These are phyloP conservation scores for Lordiphosa mommai DNA, from an alignment of 1,140 invertebrate species.

Conservation along the genomic window DNA sequence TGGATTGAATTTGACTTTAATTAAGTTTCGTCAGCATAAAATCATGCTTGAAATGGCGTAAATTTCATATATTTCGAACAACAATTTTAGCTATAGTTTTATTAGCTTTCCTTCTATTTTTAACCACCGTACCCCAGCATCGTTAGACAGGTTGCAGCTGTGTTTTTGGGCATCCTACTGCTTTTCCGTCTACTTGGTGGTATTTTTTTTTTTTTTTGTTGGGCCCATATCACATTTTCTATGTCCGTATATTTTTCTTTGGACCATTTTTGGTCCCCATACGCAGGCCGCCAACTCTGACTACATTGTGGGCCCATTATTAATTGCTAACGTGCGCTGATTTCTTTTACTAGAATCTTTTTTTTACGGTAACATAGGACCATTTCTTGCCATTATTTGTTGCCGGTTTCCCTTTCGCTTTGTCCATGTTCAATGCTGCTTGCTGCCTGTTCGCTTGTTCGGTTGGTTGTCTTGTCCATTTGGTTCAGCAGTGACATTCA, in stretches of 20 bases:
- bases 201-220: slow-evolving; percentile 4
- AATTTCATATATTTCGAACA: too few relatives aligned
- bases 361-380: not conserved
- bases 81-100: too few relatives aligned
- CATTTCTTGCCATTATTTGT: slow-evolving; percentile 28
- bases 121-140: not conserved
- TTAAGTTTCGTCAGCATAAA: too few relatives aligned
- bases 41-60: too few relatives aligned
- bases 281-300: slow-evolving; percentile 52
- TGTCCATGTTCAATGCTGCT: slow-evolving; percentile 41
- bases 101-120: slow-evolving; percentile 1
- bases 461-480: slow-evolving; percentile 50
- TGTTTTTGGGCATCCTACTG: not conserved
- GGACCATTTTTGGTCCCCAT: slow-evolving; percentile 37
- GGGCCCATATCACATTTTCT: slow-evolving; percentile 34
- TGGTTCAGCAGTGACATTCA: slow-evolving; percentile 71
- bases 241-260: slow-evolving; percentile 4
- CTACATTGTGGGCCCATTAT: slow-evolving; percentile 60
- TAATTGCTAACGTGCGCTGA: slow-evolving; percentile 73
- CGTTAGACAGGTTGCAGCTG: slow-evolving; percentile 34
- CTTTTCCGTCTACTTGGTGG: not conserved
- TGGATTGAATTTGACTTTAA: too few relatives aligned
- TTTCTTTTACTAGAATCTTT: slow-evolving; percentile 63
- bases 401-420: slow-evolving; percentile 32
- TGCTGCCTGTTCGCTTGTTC: slow-evolving; percentile 11